A percentile compares a stretch with the other conserved stretches of the same genome.
These are phyloP conservation scores for Sycophaga agraensis DNA, from an alignment of 1,140 invertebrate species.

Conservation along the genomic window DNA sequence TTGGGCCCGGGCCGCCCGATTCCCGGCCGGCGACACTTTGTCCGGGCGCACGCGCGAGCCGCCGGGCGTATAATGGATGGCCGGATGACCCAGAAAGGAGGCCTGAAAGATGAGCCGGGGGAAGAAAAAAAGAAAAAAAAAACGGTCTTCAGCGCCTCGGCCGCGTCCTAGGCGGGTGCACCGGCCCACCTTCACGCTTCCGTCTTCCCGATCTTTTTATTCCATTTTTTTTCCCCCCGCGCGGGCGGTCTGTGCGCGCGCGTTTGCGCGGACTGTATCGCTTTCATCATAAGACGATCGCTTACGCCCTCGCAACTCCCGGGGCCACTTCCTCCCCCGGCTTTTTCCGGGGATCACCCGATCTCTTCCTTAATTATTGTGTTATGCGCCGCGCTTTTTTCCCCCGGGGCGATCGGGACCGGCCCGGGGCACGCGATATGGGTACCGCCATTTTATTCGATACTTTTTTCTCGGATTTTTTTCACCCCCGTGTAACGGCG, in stretches of 20 bases:
- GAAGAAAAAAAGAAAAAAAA: no score
- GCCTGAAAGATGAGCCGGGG: conserved; percentile 27
- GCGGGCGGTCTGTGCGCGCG: conserved; percentile 9
- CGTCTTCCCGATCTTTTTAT: conserved; percentile 17
- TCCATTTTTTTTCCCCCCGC: conserved; percentile 14
- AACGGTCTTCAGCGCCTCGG: conserved; percentile 7
- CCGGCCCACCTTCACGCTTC: conserved; percentile 7
- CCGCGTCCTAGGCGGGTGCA: neutral
- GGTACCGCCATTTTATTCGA: no score
- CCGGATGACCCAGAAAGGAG: conserved; percentile 35
- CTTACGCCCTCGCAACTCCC: conserved; percentile 6
- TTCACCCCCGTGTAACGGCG: no score
- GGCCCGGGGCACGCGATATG: no score
- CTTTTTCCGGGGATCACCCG: no score
- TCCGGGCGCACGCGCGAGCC: neutral
- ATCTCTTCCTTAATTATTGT: neutral
- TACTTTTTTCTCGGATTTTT: no score
- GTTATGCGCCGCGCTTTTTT: neutral
- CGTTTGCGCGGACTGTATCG: conserved; percentile 24
- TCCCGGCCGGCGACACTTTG: no score
- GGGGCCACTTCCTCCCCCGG: no score
- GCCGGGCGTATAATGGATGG: conserved; percentile 28
- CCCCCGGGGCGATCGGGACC: no score
- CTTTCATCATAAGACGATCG: conserved; percentile 17
- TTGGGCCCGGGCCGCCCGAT: no score